A percentile compares a stretch with the other conserved stretches of the same genome.
phyloP scores from a whole-genome alignment of 2,888 invertebrate species.

The Leptura quadrifasciata region DNA sequence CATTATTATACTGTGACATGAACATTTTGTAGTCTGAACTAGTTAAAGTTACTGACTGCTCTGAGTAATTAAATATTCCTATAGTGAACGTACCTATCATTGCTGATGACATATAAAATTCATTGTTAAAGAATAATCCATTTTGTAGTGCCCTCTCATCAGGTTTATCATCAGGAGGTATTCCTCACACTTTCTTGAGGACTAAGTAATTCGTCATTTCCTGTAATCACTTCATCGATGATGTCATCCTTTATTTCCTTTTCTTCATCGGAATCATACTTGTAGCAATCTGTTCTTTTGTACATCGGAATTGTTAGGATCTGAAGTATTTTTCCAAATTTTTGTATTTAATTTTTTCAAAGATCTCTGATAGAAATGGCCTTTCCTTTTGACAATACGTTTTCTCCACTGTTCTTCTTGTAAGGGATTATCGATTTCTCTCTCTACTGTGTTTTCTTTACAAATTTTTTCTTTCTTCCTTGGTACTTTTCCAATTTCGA shows the following conservation, averaged over 20 bases:
- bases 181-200: no score
- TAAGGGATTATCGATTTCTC: not conserved
- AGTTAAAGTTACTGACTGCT: slow-evolving; percentile 19
- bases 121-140: not conserved
- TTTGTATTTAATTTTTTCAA: no score
- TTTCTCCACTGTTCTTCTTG: not conserved
- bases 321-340: not conserved
- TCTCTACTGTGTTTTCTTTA: not conserved
- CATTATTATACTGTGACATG: not conserved
- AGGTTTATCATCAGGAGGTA: not conserved
- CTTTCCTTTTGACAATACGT: not conserved
- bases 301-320: not conserved
- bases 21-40: slow-evolving; percentile 32
- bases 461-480: not conserved
- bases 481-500: not conserved
- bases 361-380: not conserved
- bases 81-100: not conserved
- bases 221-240: not conserved
- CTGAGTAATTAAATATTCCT: not conserved
- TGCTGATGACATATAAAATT: slow-evolving; percentile 1
- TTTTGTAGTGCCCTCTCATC: slow-evolving; percentile 1
- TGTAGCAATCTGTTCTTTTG: no score
- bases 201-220: not conserved
- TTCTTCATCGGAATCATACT: no score
- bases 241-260: not conserved